These are phyloP conservation scores for Xiphorhynchus elegans DNA, from an alignment of 2,113 vertebrate genomes.

Conservation along the genomic window DNA sequence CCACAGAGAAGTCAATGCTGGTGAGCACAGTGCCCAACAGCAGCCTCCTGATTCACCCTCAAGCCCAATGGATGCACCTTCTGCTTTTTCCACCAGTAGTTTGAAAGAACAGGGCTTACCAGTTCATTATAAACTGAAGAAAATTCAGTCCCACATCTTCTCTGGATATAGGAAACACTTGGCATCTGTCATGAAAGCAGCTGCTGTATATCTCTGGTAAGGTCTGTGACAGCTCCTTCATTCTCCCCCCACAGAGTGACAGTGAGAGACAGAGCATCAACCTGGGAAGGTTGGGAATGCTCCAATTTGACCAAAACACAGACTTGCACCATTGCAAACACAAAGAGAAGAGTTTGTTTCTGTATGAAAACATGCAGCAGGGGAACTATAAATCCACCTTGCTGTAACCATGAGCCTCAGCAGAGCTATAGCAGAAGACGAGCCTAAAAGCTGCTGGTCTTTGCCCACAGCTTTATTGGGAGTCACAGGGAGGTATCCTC, in stretches of 20 bases:
- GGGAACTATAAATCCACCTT: neutral
- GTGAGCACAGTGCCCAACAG: neutral
- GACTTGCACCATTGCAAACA: neutral
- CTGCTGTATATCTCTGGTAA: neutral
- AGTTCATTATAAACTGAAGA: neutral
- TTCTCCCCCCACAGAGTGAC: rapidly evolving
- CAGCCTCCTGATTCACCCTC: neutral
- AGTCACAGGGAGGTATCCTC: neutral
- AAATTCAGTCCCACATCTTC: neutral
- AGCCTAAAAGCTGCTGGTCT: neutral
- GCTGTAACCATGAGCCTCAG: neutral
- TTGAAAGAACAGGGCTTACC: neutral
- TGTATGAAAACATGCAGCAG: neutral
- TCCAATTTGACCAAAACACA: neutral
- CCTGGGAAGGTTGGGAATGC: neutral
- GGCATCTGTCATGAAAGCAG: neutral
- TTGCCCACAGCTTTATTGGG: neutral
- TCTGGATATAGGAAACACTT: neutral
- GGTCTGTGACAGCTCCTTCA: neutral
- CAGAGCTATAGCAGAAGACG: neutral
- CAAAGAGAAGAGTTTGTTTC: neutral
- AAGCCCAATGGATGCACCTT: neutral
- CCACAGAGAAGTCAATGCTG: neutral
- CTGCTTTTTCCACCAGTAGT: neutral
- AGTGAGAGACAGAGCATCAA: neutral